These are phyloP conservation scores for Eugnorisma glareosa DNA, from an alignment of 2,888 invertebrate genomes.

Conservation along the genomic window DNA sequence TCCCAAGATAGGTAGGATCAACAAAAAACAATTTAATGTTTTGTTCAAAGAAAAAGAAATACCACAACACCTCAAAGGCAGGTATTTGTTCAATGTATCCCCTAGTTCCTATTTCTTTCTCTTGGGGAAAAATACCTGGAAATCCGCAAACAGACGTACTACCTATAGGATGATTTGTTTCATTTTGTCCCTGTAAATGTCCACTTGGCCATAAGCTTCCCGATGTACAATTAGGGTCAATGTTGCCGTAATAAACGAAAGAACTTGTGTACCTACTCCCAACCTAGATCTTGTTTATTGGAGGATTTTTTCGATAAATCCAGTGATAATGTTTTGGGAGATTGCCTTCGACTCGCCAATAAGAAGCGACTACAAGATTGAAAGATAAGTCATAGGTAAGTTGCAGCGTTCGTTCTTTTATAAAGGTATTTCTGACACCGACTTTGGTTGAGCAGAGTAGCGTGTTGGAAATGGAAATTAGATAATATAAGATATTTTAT, in stretches of 20 bases:
- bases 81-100: conserved; percentile 43
- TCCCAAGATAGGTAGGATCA: not conserved
- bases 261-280: not conserved
- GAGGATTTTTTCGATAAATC: not conserved
- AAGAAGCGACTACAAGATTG: too few species aligned
- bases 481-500: too few species aligned
- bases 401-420: too few species aligned
- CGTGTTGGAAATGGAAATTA: too few species aligned
- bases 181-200: not conserved
- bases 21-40: conserved; percentile 22
- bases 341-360: not conserved
- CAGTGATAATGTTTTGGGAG: not conserved
- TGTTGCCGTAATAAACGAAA: not conserved
- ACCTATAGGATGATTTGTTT: not conserved
- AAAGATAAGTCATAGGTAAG: too few species aligned
- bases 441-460: too few species aligned
- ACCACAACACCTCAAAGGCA: conserved; percentile 39
- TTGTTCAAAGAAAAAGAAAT: conserved; percentile 27
- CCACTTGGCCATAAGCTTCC: not conserved
- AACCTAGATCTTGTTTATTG: not conserved
- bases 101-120: conserved; percentile 21
- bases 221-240: not conserved
- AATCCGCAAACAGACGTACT: conserved; percentile 4
- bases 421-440: too few species aligned
- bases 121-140: conserved; percentile 9